These are phyloP conservation scores for Agriopis leucophaearia DNA, from an alignment of 2,888 invertebrate species.

Conservation along the genomic window DNA sequence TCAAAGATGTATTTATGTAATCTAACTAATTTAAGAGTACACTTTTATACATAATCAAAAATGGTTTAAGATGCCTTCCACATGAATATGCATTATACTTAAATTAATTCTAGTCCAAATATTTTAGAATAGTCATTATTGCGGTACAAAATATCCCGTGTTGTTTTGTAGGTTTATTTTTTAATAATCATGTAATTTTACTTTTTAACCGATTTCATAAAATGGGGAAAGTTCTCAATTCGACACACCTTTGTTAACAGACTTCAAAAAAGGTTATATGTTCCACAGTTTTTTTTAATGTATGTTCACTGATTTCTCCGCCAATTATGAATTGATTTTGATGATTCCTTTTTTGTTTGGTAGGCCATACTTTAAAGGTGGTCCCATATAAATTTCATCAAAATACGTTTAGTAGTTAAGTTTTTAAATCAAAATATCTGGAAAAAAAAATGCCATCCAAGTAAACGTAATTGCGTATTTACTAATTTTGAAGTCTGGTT, in stretches of 20 bases:
- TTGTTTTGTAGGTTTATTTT: conserved; percentile 31
- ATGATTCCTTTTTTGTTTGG: too few relatives aligned
- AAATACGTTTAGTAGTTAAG: too few relatives aligned
- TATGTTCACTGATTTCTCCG: too few relatives aligned
- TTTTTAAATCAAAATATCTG: too few relatives aligned
- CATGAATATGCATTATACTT: conserved; percentile 55
- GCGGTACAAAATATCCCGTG: conserved; percentile 34
- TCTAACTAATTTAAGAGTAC: conserved; percentile 63
- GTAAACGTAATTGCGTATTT: too few relatives aligned
- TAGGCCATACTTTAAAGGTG: too few relatives aligned
- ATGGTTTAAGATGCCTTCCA: conserved; percentile 64
- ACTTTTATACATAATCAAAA: conserved; percentile 68
- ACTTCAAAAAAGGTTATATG: too few relatives aligned
- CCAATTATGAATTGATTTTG: too few relatives aligned
- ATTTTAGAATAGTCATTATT: conserved; percentile 46
- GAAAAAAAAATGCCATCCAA: too few relatives aligned
- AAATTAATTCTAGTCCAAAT: conserved; percentile 56
- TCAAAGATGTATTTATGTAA: conserved; percentile 97
- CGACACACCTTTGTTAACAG: neutral
- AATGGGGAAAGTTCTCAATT: neutral
- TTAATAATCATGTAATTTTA: conserved; percentile 10
- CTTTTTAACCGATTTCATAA: conserved; percentile 2
- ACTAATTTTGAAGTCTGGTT: too few relatives aligned
- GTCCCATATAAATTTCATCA: too few relatives aligned
- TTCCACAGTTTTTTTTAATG: too few relatives aligned